Percentiles rank a stretch among this genome's conserved stretches.
Conservation (phyloP, 2,888 invertebrate species). For the Brenthis ino region DNA sequence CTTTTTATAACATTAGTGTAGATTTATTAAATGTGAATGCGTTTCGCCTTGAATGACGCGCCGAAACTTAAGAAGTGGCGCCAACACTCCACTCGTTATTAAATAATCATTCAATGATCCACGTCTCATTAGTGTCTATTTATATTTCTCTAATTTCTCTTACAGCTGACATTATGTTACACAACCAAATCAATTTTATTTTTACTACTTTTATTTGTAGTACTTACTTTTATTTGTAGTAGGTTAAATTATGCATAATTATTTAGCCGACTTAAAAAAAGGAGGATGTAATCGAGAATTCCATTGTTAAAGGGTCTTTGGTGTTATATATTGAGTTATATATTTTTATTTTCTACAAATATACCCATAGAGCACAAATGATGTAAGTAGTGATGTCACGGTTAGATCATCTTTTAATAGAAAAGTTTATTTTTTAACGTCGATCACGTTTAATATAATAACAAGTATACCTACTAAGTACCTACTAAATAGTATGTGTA, state of each 20-base stretch:
- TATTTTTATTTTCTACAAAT: no score
- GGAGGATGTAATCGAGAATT: no score
- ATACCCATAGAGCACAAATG: not conserved
- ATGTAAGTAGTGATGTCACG: slow-evolving; percentile 24
- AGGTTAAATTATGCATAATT: no score
- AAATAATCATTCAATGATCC: slow-evolving; percentile 33
- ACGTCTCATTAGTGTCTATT: slow-evolving; percentile 39
- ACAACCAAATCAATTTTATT: slow-evolving; percentile 1
- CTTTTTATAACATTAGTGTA: slow-evolving; percentile 1
- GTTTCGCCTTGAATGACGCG: slow-evolving; percentile 16
- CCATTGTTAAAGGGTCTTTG: no score
- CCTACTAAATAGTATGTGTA: no score
- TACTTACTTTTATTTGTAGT: no score
- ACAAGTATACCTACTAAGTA: not conserved
- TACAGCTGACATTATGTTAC: slow-evolving; percentile 5
- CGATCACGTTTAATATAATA: slow-evolving; percentile 15
- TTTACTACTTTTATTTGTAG: not conserved
- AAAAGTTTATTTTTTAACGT: slow-evolving; percentile 12
- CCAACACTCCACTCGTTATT: slow-evolving; percentile 32
- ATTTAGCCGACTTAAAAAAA: no score
- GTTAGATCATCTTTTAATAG: slow-evolving; percentile 17
- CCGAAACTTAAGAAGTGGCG: slow-evolving; percentile 19
- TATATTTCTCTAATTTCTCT: slow-evolving; percentile 26
- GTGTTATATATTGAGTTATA: no score
- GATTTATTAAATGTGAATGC: not conserved